Conservation (phyloP, 2,797 vertebrate species). For the Cryptoblepharus egeriae region DNA sequence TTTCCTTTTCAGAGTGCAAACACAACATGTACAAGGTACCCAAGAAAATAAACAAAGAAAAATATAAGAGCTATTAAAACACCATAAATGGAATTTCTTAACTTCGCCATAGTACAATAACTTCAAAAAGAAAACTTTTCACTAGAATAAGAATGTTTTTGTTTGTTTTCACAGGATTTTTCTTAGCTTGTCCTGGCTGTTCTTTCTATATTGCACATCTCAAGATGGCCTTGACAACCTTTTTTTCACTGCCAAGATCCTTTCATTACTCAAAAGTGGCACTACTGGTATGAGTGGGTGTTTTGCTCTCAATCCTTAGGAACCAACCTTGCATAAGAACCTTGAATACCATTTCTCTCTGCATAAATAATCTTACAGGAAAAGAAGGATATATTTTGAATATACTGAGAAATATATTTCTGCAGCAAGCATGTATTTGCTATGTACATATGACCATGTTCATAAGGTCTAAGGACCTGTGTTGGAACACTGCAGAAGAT, state of each 20-base stretch:
- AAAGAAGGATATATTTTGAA: too few species aligned
- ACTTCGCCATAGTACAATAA: not conserved
- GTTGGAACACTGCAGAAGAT: too few species aligned
- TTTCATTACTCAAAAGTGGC: not conserved
- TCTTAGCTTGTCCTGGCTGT: not conserved
- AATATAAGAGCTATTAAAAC: not conserved
- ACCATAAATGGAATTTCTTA: not conserved
- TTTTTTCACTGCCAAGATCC: not conserved
- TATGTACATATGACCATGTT: too few species aligned
- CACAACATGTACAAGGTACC: not conserved
- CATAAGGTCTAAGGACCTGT: too few species aligned
- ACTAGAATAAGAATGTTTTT: not conserved
- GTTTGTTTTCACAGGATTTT: too few species aligned
- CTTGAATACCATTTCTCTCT: too few species aligned
- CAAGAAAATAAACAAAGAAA: conserved; percentile 12
- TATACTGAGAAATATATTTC: too few species aligned
- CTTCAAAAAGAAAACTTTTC: not conserved
- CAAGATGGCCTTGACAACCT: conserved; percentile 55
- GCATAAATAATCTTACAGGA: too few species aligned
- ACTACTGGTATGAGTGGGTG: too few species aligned
- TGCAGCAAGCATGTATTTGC: too few species aligned
- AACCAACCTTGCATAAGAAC: too few species aligned
- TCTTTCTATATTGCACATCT: conserved; percentile 30
- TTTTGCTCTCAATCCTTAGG: too few species aligned
- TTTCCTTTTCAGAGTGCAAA: not conserved